Evolutionary conservation across 2,797 vertebrate species (phyloP).

Genomic region (Schizothorax lantsangensis): DNA sequence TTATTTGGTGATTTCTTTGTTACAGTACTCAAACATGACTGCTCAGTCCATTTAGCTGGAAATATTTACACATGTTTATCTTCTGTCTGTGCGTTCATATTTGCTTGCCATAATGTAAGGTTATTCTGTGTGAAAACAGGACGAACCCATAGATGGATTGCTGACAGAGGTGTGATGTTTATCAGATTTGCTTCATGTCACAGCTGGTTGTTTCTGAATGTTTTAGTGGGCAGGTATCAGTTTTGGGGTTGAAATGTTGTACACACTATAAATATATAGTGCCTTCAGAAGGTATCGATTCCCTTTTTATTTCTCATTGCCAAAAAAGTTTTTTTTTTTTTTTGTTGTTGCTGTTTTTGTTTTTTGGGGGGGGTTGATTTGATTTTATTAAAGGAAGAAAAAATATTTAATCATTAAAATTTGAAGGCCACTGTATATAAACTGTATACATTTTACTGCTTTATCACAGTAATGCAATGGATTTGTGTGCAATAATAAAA

Average conservation of each 20-base stretch:
- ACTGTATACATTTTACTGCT: slow-evolving; percentile 79
- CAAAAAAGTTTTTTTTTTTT: not conserved
- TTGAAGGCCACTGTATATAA: slow-evolving; percentile 54
- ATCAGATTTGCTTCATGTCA: slow-evolving; percentile 69
- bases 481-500: slow-evolving; percentile 83
- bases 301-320: not conserved
- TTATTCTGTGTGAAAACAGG: not conserved
- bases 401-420: not conserved
- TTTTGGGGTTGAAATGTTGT: slow-evolving; percentile 70
- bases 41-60: not conserved
- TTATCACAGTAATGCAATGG: slow-evolving; percentile 77
- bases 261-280: slow-evolving; percentile 63
- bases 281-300: slow-evolving; percentile 33
- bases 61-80: slow-evolving; percentile 6
- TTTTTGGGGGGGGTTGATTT: no score
- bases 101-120: slow-evolving; percentile 2
- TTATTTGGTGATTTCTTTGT: not conserved
- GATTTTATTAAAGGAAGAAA: no score
- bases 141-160: not conserved
- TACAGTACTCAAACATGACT: not conserved
- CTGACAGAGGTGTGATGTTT: slow-evolving; percentile 22
- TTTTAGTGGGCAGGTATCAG: slow-evolving; percentile 69
- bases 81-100: slow-evolving; percentile 21
- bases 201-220: slow-evolving; percentile 70
- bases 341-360: not conserved